phyloP scores from a whole-genome alignment of 1,140 invertebrate species.

The Eueides isabella region DNA sequence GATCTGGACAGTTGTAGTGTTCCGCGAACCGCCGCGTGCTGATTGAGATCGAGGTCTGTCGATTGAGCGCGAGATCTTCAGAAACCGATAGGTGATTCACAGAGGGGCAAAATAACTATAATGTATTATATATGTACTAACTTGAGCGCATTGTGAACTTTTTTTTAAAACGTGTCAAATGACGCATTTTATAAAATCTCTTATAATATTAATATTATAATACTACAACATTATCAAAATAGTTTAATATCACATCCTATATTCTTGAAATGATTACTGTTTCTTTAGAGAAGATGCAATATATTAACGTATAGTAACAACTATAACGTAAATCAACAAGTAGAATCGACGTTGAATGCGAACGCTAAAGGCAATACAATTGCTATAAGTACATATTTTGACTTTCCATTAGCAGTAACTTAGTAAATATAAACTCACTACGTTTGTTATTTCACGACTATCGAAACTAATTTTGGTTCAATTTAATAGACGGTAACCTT shows the following conservation, averaged over 20 bases:
- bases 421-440: constrained; percentile 43
- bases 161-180: not conserved
- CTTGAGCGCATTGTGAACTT: too few species aligned
- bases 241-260: not conserved
- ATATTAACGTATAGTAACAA: constrained; percentile 43
- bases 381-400: constrained; percentile 58
- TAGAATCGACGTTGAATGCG: constrained; percentile 42
- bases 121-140: not conserved
- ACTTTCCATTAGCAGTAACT: constrained; percentile 72
- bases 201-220: not conserved
- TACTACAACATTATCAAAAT: not conserved
- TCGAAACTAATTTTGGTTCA: constrained; percentile 17
- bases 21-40: constrained; percentile 52
- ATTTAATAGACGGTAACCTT: not conserved
- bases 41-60: constrained; percentile 71
- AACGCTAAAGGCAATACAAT: constrained; percentile 49
- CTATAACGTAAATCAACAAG: constrained; percentile 47
- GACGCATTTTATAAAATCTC: not conserved
- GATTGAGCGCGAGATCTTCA: constrained; percentile 52
- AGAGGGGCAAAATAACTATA: not conserved
- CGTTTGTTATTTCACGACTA: constrained; percentile 35
- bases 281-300: constrained; percentile 37
- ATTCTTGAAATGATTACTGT: not conserved
- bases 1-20: constrained; percentile 23
- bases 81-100: constrained; percentile 38